Conservation (phyloP, 2,888 invertebrate species). For the Nymphalis urticae region DNA sequence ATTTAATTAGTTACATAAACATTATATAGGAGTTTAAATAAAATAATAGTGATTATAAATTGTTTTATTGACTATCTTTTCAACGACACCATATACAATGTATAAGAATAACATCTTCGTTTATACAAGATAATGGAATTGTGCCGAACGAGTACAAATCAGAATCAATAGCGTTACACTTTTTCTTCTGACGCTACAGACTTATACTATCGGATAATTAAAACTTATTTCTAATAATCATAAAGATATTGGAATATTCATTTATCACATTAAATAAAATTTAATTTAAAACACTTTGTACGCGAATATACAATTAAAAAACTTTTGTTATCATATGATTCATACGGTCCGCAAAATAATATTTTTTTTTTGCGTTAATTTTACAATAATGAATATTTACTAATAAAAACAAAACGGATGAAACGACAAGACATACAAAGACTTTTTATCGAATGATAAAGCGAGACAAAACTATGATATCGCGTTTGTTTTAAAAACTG, state of each 20-base stretch:
- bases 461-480: too few relatives aligned
- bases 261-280: constrained; percentile 11
- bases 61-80: constrained; percentile 30
- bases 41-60: constrained; percentile 27
- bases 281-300: constrained; percentile 1
- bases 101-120: constrained; percentile 39
- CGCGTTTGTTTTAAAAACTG: too few relatives aligned
- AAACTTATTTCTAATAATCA: background rate
- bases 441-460: too few relatives aligned
- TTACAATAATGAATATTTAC: too few relatives aligned
- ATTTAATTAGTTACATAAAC: background rate
- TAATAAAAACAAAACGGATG: too few relatives aligned
- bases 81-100: constrained; percentile 32
- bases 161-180: background rate
- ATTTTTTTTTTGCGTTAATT: too few relatives aligned
- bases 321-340: background rate
- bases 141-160: constrained; percentile 20
- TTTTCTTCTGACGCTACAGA: background rate
- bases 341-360: too few relatives aligned
- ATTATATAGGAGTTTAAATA: constrained; percentile 1
- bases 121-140: constrained; percentile 29
- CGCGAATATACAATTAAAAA: background rate
- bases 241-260: constrained; percentile 10
- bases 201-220: constrained; percentile 1
- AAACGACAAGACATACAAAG: too few relatives aligned